phyloP scores from a whole-genome alignment of 2,888 invertebrate genomes.

The Frankliniella fusca region DNA sequence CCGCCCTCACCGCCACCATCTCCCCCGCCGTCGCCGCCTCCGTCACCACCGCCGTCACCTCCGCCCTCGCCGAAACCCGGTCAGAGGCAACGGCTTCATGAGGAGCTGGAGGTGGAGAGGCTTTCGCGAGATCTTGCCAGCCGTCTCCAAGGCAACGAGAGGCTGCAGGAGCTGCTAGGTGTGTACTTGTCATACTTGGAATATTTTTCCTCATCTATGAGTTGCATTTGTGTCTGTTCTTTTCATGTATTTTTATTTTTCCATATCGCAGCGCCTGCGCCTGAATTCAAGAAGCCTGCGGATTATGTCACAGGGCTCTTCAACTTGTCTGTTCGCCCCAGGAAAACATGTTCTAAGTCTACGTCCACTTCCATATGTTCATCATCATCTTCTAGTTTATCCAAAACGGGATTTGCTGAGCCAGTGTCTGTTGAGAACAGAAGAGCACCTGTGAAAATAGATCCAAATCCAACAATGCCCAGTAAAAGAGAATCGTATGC shows the following conservation, averaged over 20 bases:
- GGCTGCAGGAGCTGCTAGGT: constrained; percentile 63
- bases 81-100: constrained; percentile 55
- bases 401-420: background rate
- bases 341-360: constrained; percentile 39
- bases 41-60: constrained; percentile 43
- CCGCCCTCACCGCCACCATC: constrained; percentile 31
- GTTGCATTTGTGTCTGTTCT: constrained; percentile 35
- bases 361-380: background rate
- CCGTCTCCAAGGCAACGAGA: constrained; percentile 60
- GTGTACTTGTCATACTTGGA: constrained; percentile 38
- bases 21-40: constrained; percentile 32
- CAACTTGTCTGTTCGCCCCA: constrained; percentile 54
- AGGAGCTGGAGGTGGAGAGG: constrained; percentile 75
- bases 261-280: constrained; percentile 55
- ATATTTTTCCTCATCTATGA: constrained; percentile 41
- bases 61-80: constrained; percentile 42
- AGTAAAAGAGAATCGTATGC: background rate
- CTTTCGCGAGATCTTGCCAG: constrained; percentile 60
- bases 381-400: background rate
- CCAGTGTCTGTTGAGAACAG: background rate
- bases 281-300: constrained; percentile 63
- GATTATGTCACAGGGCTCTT: constrained; percentile 67
- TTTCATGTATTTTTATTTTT: constrained; percentile 37
- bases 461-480: background rate
- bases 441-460: background rate